Percentiles rank a stretch among this genome's conserved stretches.
These are phyloP conservation scores for Antechinus flavipes DNA, from an alignment of 2,113 vertebrate species.

Conservation along the genomic window DNA sequence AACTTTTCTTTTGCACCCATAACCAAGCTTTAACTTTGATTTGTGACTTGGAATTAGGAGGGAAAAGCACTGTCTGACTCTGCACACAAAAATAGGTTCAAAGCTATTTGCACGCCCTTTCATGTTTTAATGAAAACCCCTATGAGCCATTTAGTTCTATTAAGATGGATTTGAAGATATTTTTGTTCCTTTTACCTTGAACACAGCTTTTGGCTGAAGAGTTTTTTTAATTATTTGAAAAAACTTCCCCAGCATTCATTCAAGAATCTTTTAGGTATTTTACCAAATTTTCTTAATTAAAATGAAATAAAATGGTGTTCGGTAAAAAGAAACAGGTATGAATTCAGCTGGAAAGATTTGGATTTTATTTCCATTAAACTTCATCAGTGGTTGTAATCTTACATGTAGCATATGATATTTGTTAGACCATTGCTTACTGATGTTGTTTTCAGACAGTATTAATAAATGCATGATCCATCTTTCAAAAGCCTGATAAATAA, in stretches of 20 bases:
- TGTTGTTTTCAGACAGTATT: conserved; percentile 78
- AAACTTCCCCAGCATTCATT: conserved; percentile 66
- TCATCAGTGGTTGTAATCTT: conserved; percentile 71
- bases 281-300: conserved; percentile 71
- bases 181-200: conserved; percentile 78
- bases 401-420: conserved; percentile 70
- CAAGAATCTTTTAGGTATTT: conserved; percentile 80
- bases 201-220: conserved; percentile 74
- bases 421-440: conserved; percentile 78
- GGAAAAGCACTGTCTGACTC: conserved; percentile 73
- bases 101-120: conserved; percentile 75
- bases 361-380: conserved; percentile 76
- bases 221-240: conserved; percentile 75
- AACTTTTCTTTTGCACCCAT: conserved; percentile 94
- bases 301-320: conserved; percentile 65
- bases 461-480: conserved; percentile 75
- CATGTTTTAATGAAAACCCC: conserved; percentile 74
- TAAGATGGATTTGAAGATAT: conserved; percentile 65
- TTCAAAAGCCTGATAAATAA: conserved; percentile 71
- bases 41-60: conserved; percentile 72
- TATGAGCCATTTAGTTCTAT: conserved; percentile 65
- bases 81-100: conserved; percentile 78
- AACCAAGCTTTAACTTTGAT: conserved; percentile 86
- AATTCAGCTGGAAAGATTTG: conserved; percentile 63
- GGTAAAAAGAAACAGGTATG: conserved; percentile 56